Evolutionary conservation across 1,140 invertebrate species (phyloP).

Genomic region (Asobara japonica): DNA sequence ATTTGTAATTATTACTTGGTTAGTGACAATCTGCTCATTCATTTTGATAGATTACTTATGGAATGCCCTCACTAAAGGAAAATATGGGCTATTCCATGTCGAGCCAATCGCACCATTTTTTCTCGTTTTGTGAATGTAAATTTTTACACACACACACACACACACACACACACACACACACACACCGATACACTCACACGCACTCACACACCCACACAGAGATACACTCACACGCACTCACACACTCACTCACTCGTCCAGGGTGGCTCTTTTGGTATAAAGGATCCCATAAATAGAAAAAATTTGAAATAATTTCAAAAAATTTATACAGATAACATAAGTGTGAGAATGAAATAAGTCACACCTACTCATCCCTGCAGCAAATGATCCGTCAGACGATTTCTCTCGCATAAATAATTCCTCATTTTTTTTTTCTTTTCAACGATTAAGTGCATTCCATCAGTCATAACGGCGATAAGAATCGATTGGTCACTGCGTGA

Average conservation of each 20-base stretch:
- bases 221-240: too few relatives aligned
- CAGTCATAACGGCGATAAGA: conserved; percentile 18
- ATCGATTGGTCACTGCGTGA: conserved; percentile 30
- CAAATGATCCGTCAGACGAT: conserved; percentile 9
- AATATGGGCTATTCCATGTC: too few relatives aligned
- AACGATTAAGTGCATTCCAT: conserved; percentile 23
- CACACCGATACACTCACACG: too few relatives aligned
- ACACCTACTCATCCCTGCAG: not conserved
- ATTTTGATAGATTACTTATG: not conserved
- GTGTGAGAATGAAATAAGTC: not conserved
- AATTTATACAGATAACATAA: conserved; percentile 5
- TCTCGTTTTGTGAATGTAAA: too few relatives aligned
- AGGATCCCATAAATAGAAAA: not conserved
- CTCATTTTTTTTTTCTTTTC: conserved; percentile 8
- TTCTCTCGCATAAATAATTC: not conserved
- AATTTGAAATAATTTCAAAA: not conserved
- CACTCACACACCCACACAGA: too few relatives aligned
- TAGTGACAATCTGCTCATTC: not conserved
- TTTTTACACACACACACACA: too few relatives aligned
- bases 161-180: too few relatives aligned
- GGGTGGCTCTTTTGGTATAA: too few relatives aligned
- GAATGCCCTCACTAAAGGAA: too few relatives aligned
- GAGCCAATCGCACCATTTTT: too few relatives aligned
- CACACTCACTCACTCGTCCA: too few relatives aligned
- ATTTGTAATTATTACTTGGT: not conserved